A percentile compares a stretch with the other conserved stretches of the same genome.
phyloP scores from a whole-genome alignment of 2,888 invertebrate species.

The Heliconius erato region DNA sequence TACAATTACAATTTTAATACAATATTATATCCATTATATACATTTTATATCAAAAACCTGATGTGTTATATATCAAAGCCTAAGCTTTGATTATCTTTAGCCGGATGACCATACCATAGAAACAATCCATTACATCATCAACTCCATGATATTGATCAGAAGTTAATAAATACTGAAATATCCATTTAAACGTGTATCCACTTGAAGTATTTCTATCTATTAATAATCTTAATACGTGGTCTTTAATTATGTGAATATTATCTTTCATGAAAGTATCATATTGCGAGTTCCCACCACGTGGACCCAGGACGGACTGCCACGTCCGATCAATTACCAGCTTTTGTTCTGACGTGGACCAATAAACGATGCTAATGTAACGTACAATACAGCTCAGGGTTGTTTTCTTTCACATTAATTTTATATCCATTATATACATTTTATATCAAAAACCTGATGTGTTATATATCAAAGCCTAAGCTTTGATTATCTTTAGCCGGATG shows the following conservation, averaged over 20 bases:
- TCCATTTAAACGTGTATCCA: background rate
- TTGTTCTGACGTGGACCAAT: constrained; percentile 66
- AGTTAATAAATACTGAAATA: background rate
- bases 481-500: background rate
- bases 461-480: too few relatives aligned
- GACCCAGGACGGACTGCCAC: constrained; percentile 47
- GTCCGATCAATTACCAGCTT: constrained; percentile 51
- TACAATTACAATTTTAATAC: too few relatives aligned
- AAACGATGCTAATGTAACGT: constrained; percentile 20
- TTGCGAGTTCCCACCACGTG: constrained; percentile 56
- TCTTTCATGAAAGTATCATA: constrained; percentile 46
- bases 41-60: too few relatives aligned
- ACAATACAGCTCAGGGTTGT: background rate
- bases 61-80: too few relatives aligned
- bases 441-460: too few relatives aligned
- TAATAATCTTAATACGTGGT: constrained; percentile 3
- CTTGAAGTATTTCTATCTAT: constrained; percentile 8
- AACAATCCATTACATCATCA: constrained; percentile 2
- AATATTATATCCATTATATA: too few relatives aligned
- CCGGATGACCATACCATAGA: background rate
- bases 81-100: background rate
- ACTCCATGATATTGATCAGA: background rate
- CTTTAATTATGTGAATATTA: constrained; percentile 53
- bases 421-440: too few relatives aligned
- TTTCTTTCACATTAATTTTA: background rate